Evolutionary conservation across 2,888 invertebrate genomes (phyloP), one percentile per base, ranked within the genome.

Genomic region (Dorcus parallelipipedus): DNA sequence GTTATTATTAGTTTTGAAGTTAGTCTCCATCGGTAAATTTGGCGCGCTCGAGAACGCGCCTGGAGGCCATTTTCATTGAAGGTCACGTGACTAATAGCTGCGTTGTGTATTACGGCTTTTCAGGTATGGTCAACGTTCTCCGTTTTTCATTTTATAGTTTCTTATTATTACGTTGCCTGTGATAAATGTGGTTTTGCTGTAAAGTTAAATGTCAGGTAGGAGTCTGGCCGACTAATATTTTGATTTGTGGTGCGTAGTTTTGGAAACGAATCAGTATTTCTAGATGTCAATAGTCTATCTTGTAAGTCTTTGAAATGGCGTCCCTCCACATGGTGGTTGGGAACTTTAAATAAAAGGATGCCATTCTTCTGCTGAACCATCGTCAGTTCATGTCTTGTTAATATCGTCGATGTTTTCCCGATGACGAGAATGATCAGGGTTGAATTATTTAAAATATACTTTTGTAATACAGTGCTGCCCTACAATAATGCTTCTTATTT

Each of bases 221-320:
- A 33, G 26, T 33, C 26, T 33, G 26, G 6, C 3, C 7, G 47
- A 9, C 9, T 23, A 47, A 47, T 47, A 26, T 47, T 26, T 33
- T 10, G 7, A 7, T 47, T 47, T 47, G n/a, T 17, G 33, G 20
- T 33, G 26, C 26, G 26, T 33, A 33, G 26, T 33, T 33, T 33
- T 4, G 26, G 6, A 33, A 33, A 33, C 26, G 26, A 33, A 33
- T 33, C 26, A 48, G 33, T 52, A 57, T 58, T 65, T 59, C 54
- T 50, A 62, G 61, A 62, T 84, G 84, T 84, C 84, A 84, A 80
- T 83, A 82, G 81, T 81, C 81, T 81, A 81, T 81, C 82, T 83
- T 82, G 67, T 82, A 83, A 84, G 82, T 81, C 82, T 82, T 83
- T 82, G 83, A 85, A 86, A 87, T 87, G 87, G 87, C 87, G 86